Percentiles rank a stretch among this genome's conserved stretches.
phyloP scores from a whole-genome alignment of 2,888 invertebrate genomes.

The Pardosa pseudoannulata region DNA sequence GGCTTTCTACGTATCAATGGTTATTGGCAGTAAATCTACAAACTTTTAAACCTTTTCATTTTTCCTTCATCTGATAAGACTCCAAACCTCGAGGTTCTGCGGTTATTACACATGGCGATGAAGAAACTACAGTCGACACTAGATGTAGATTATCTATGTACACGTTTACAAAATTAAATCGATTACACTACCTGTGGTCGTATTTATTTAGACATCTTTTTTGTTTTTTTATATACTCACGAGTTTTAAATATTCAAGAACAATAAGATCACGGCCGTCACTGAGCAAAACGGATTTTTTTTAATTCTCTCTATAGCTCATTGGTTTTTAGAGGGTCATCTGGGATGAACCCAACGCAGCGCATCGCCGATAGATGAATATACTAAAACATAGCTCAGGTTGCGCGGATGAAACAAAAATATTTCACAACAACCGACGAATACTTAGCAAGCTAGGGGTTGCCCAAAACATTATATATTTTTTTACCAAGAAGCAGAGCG shows the following conservation, averaged over 20 bases:
- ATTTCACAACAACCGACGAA: constrained; percentile 53
- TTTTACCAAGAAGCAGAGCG: not conserved
- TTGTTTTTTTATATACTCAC: constrained; percentile 45
- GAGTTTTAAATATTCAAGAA: constrained; percentile 62
- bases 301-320: constrained; percentile 69
- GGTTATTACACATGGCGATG: constrained; percentile 62
- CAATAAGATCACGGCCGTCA: constrained; percentile 64
- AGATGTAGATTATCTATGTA: constrained; percentile 64
- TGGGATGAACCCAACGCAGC: constrained; percentile 53
- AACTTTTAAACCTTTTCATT: constrained; percentile 47
- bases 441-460: constrained; percentile 34
- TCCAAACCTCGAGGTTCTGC: constrained; percentile 63
- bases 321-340: constrained; percentile 48
- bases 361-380: constrained; percentile 49
- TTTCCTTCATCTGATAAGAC: constrained; percentile 41
- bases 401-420: constrained; percentile 57
- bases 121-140: constrained; percentile 51
- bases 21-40: constrained; percentile 65
- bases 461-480: not conserved
- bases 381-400: constrained; percentile 56
- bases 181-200: constrained; percentile 48
- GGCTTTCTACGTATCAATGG: constrained; percentile 69
- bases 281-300: constrained; percentile 58
- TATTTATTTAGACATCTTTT: constrained; percentile 49
- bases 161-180: constrained; percentile 72